Base-by-base conservation (phyloP, 2,888 invertebrate species). In the Heteromurus nitidus region DNA sequence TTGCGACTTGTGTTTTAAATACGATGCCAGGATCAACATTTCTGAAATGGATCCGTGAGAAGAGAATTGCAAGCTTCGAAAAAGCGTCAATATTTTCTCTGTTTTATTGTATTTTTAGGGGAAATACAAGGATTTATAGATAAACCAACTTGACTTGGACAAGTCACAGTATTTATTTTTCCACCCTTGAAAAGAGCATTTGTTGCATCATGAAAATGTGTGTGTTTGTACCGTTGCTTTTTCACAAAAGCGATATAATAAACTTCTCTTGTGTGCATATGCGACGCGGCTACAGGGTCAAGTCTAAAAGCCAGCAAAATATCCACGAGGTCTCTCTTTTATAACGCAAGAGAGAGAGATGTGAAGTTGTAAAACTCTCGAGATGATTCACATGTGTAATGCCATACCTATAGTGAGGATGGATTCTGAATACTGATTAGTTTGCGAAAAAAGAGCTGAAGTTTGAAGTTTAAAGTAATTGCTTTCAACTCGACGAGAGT, bases 381-480 rank as follows among this genome's bases (percentile, higher is more conserved):
- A n/a, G n/a, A n/a, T n/a, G n/a, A n/a, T n/a, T 47, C n/a, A 47
- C n/a, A 47, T 36, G 36, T 13, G 36, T 36, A 36, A 5, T 36
- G 7, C 36, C 36, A n/a, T 47, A 47, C 47, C n/a, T n/a, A 13
- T 47, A 36, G 47, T 69, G 53, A 55, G 42, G 31, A 74, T 65
- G 74, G 30, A 47, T 53, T 74, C 55, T 74, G 74, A 44, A 74
- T 74, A 74, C 74, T 74, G 74, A 74, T 74, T 64, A 65, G 47
- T 30, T 65, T n/a, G 62, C n/a, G 18, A 50, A 44, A 28, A 47
- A 58, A 28, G n/a, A n/a, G n/a, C 24, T 73, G 47, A 36, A n/a
- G n/a, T n/a, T n/a, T n/a, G n/a, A n/a, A n/a, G n/a, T n/a, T n/a
- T 13, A 36, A 36, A 60, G 62, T 50, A 60, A 60, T 58, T 72